A percentile compares a stretch with the other conserved stretches of the same genome.
These are phyloP conservation scores for Microtus montanus DNA, from an alignment of 2,113 vertebrate genomes.

Conservation along the genomic window DNA sequence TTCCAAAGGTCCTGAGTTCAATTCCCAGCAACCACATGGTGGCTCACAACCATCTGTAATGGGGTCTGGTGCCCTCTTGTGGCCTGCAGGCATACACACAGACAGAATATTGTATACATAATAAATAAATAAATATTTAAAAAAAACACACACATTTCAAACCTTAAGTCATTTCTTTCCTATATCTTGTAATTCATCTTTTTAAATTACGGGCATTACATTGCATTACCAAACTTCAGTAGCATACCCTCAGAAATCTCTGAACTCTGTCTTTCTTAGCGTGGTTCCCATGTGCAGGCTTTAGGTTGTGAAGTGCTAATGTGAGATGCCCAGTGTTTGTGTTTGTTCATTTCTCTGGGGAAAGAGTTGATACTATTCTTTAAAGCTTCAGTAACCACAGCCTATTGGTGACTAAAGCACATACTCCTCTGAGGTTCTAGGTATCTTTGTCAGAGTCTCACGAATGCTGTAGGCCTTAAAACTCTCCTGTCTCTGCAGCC, in stretches of 20 bases:
- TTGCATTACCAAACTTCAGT: conserved; percentile 22
- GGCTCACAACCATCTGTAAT: too few species aligned
- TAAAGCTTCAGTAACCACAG: background rate
- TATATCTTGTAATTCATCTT: background rate
- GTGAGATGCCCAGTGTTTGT: background rate
- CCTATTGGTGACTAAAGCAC: background rate
- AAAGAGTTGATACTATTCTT: background rate
- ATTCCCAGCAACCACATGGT: too few species aligned
- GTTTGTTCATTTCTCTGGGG: background rate
- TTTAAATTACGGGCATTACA: background rate
- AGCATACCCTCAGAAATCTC: background rate
- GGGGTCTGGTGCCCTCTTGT: too few species aligned
- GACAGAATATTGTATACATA: too few species aligned
- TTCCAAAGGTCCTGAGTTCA: too few species aligned
- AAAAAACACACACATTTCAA: background rate
- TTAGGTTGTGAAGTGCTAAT: background rate
- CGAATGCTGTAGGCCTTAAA: background rate
- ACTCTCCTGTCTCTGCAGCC: conserved; percentile 84
- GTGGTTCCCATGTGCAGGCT: background rate
- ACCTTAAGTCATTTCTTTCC: conserved; percentile 38
- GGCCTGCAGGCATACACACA: too few species aligned
- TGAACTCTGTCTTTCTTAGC: background rate
- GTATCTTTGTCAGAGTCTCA: background rate
- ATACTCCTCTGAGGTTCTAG: background rate
- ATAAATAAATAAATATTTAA: too few species aligned